Base-by-base conservation (phyloP, 2,888 invertebrate genomes). In the Eulithis prunata region DNA sequence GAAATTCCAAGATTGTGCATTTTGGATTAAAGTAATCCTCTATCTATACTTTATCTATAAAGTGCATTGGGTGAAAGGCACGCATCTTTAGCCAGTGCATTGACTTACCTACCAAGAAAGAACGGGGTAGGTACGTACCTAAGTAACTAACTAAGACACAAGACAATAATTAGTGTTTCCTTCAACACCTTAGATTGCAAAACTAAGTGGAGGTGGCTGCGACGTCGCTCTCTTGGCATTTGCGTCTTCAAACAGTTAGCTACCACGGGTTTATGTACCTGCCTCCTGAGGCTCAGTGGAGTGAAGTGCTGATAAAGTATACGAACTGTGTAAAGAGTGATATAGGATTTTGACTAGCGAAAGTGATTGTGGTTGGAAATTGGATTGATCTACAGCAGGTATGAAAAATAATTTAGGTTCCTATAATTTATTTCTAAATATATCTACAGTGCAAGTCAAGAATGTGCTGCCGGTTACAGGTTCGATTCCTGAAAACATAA, bases 141-240 rank as follows among this genome's bases (percentile, higher is more conserved):
- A 53, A 38, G 5, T 3, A 32, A 4, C 32, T 32, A 32, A 2
- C 14, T 8, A 36, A 56, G 55, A 47, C 21, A 57, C 56, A 63
- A 64, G 49, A 43, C 41, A 57, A 57, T 66, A 67, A 62, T 59
- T 66, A 63, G 58, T 58, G 62, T 62, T 70, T 64, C 47, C 57
- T 65, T 66, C 56, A 64, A 69, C 64, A 57, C 60, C 53, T 56
- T 64, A 64, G 59, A 70, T 76, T 76, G 71, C 73, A 55, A 71
- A 70, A 74, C 63, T 52, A 43, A 66, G 77, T 78, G 78, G 84
- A 73, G 81, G 81, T 79, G 76, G 80, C 14, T 52, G 61, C 41
- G 46, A 62, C 54, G 62, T 76, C 74, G 71, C 71, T 75, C 81
- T 78, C 74, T 71, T 75, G 75, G 68, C 70, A 59, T 57, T 63